Percentiles rank a stretch among this genome's conserved stretches.
These are phyloP conservation scores for Rhegmatorhina hoffmannsi DNA, from an alignment of 2,113 vertebrate species.

Conservation along the genomic window DNA sequence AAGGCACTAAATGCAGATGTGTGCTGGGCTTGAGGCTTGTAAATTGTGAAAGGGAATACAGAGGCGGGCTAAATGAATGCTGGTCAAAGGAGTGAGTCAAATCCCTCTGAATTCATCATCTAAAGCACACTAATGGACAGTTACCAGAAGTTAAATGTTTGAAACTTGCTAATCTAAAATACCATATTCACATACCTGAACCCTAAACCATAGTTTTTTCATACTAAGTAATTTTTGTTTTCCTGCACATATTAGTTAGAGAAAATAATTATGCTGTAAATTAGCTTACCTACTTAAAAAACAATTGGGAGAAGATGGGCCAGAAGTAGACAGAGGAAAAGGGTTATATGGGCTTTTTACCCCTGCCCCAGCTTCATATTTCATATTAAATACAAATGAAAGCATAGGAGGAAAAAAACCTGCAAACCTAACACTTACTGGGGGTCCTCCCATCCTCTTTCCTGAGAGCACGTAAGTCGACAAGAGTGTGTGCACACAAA, in stretches of 20 bases:
- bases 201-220: background rate
- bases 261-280: slow-evolving; percentile 9
- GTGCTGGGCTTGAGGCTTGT: background rate
- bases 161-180: background rate
- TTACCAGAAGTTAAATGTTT: background rate
- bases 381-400: background rate
- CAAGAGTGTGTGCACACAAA: background rate
- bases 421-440: background rate
- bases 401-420: background rate
- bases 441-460: background rate
- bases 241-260: background rate
- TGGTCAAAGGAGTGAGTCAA: background rate
- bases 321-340: background rate
- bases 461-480: background rate
- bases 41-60: background rate
- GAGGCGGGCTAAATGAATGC: background rate
- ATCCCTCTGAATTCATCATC: background rate
- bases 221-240: background rate
- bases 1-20: slow-evolving; percentile 39
- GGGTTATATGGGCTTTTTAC: background rate
- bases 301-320: background rate
- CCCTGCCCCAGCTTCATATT: background rate
- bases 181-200: background rate
- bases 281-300: slow-evolving; percentile 15
- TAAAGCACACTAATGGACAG: background rate